Evolutionary conservation across 2,888 invertebrate species (phyloP).

Genomic region (Ornithoptera priamus): DNA sequence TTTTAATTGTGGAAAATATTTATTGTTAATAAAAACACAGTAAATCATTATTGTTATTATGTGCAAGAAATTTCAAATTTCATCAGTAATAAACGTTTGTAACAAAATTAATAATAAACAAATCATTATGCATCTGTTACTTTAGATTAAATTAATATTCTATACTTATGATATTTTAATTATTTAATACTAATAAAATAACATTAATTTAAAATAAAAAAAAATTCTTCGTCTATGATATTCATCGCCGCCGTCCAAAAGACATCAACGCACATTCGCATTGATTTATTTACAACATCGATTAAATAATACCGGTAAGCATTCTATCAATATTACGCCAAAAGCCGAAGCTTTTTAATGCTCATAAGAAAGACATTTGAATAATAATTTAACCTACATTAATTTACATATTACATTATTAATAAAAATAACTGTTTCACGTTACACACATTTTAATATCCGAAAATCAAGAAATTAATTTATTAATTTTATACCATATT

Average conservation of each 20-base stretch:
- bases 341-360: conserved; percentile 8
- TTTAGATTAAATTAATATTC: background rate
- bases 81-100: background rate
- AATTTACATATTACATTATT: background rate
- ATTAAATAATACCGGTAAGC: conserved; percentile 26
- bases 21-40: conserved; percentile 1
- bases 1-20: background rate
- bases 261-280: conserved; percentile 25
- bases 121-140: background rate
- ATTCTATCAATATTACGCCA: conserved; percentile 17
- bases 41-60: background rate
- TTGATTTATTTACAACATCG: conserved; percentile 11
- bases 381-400: conserved; percentile 22
- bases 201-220: no score
- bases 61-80: background rate
- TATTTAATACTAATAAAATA: no score
- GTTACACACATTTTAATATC: background rate
- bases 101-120: background rate
- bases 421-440: background rate
- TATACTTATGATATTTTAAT: no score
- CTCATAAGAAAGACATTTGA: conserved; percentile 10
- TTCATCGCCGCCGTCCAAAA: conserved; percentile 8
- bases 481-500: background rate
- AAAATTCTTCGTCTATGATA: background rate
- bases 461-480: background rate